These are phyloP conservation scores for Paralvinella palmiformis DNA, from an alignment of 1,140 invertebrate genomes.

Conservation along the genomic window DNA sequence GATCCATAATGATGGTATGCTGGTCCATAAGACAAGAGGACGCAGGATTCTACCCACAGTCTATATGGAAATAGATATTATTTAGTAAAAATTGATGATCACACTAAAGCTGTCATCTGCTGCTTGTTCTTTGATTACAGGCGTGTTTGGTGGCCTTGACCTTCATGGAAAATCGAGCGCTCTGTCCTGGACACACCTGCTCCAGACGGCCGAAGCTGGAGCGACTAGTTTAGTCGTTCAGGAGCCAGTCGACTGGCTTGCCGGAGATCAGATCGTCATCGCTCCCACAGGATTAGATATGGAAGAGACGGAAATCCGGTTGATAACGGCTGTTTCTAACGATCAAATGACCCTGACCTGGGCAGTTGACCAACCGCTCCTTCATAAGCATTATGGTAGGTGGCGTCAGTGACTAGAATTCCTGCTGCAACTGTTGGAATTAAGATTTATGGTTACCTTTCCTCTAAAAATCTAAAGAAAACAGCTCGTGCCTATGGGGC, in stretches of 20 bases:
- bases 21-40: too few species aligned
- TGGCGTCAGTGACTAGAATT: too few species aligned
- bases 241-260: slow-evolving; percentile 11
- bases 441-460: too few species aligned
- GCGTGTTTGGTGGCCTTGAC: slow-evolving; percentile 43
- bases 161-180: slow-evolving; percentile 36
- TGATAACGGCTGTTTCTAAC: background rate
- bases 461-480: too few species aligned
- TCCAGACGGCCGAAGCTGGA: slow-evolving; percentile 28
- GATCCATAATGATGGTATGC: too few species aligned
- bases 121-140: background rate
- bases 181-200: slow-evolving; percentile 36
- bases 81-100: background rate
- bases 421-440: too few species aligned
- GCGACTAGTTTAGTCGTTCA: slow-evolving; percentile 28
- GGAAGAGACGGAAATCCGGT: slow-evolving; percentile 6
- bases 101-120: background rate
- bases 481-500: too few species aligned
- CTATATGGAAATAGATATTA: too few species aligned
- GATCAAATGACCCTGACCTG: background rate
- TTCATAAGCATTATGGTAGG: background rate
- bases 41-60: too few species aligned
- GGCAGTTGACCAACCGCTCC: background rate
- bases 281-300: background rate
- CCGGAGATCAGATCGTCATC: slow-evolving; percentile 15